Percentiles rank a stretch among this genome's conserved stretches.
Conservation (phyloP, 2,797 vertebrate genomes). For the Anguilla obscura region DNA sequence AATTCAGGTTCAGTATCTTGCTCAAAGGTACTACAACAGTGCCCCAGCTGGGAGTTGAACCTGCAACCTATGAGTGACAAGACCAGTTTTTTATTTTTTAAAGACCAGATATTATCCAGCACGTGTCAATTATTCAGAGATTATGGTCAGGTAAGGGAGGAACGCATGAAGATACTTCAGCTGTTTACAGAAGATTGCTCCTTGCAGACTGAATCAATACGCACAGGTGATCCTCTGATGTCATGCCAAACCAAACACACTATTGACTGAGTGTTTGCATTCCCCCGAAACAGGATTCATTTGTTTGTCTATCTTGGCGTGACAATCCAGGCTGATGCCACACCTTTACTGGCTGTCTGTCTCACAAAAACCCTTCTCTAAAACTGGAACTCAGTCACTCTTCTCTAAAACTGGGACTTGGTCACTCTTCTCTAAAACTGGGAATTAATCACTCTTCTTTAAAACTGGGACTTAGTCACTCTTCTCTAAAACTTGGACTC, state of each 20-base stretch:
- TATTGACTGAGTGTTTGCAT: neutral
- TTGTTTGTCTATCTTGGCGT: constrained; percentile 39
- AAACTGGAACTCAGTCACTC: neutral
- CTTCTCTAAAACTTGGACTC: neutral
- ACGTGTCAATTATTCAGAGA: neutral
- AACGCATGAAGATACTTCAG: neutral
- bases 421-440: neutral
- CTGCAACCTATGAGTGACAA: neutral
- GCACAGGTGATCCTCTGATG: constrained; percentile 6
- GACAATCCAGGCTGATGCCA: constrained; percentile 17
- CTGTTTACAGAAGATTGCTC: neutral
- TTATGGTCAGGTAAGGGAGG: neutral
- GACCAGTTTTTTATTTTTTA: too few relatives aligned
- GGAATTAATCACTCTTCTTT: neutral
- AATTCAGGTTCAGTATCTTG: too few relatives aligned
- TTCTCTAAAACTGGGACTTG: neutral
- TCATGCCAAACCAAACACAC: neutral
- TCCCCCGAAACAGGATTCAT: constrained; percentile 31
- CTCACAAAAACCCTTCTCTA: neutral
- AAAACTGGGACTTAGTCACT: neutral
- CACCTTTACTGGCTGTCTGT: neutral
- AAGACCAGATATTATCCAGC: neutral
- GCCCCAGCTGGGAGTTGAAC: neutral
- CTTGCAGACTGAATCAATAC: neutral
- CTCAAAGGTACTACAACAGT: too few relatives aligned